Conservation (phyloP, 1,140 invertebrate species). For the Drosophila tsacasi region DNA sequence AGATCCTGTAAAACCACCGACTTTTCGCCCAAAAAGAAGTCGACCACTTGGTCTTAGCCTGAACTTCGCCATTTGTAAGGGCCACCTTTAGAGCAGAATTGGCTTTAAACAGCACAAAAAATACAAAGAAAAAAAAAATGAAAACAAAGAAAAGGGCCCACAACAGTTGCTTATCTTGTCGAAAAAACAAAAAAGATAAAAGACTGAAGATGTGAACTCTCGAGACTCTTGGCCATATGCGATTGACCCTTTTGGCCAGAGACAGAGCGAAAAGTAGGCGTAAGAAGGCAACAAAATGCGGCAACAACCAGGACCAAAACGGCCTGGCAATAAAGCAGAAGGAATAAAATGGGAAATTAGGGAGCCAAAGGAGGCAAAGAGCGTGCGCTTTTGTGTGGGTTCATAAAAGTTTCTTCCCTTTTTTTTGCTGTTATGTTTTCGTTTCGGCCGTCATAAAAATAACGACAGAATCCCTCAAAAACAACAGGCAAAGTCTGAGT, state of each 20-base stretch:
- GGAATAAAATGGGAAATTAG: conserved; percentile 13
- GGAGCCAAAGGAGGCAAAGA: conserved; percentile 13
- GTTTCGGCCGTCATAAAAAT: conserved; percentile 42
- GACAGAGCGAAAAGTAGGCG: conserved; percentile 34
- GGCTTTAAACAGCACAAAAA: conserved; percentile 8
- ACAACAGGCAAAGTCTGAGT: conserved; percentile 42
- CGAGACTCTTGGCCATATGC: conserved; percentile 32
- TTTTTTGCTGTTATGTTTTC: neutral
- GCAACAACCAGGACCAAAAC: conserved; percentile 23
- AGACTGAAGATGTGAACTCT: conserved; percentile 13
- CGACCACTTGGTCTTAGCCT: neutral
- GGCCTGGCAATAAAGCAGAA: conserved; percentile 24
- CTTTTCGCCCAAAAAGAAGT: neutral
- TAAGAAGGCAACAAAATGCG: conserved; percentile 33
- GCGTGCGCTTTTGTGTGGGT: conserved; percentile 40
- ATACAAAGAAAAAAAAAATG: neutral
- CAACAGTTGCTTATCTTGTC: conserved; percentile 45
- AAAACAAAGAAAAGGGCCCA: neutral
- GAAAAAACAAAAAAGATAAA: neutral
- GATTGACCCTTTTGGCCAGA: conserved; percentile 34
- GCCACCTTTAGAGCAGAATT: conserved; percentile 16
- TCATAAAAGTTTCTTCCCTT: conserved; percentile 37
- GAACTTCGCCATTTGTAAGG: conserved; percentile 6
- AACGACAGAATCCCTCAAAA: conserved; percentile 48
- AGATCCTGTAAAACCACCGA: neutral